Conservation (phyloP, 2,797 vertebrate genomes). For the Serranus cabrilla region DNA sequence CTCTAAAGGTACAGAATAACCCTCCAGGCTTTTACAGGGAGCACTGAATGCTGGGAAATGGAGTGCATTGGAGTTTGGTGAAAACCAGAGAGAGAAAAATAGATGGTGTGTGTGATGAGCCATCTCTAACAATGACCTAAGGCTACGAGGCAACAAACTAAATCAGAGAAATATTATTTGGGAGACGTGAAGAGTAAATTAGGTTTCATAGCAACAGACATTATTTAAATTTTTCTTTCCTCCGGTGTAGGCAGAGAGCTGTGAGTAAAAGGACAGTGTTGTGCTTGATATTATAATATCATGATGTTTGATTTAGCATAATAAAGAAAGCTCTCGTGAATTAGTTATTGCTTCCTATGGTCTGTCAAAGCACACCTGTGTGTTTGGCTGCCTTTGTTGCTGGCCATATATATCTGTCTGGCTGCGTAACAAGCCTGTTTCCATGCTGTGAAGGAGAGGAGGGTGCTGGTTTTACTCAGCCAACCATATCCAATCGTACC, state of each 20-base stretch:
- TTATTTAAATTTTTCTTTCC: background rate
- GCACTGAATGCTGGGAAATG: background rate
- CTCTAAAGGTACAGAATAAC: background rate
- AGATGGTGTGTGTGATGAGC: background rate
- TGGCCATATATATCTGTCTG: conserved; percentile 31
- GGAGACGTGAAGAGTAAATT: background rate
- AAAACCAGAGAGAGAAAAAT: background rate
- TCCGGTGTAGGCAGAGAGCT: background rate
- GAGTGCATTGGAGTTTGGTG: background rate
- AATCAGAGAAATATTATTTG: background rate
- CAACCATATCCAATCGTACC: conserved; percentile 71
- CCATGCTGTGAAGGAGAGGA: conserved; percentile 49
- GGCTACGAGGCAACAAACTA: background rate
- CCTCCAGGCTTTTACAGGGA: too few species aligned
- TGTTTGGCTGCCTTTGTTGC: conserved; percentile 26
- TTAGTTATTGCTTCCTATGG: conserved; percentile 6
- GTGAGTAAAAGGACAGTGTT: background rate
- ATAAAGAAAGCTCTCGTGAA: conserved; percentile 6
- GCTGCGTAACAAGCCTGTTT: conserved; percentile 57
- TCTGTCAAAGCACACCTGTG: conserved; percentile 21
- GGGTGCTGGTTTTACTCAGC: conserved; percentile 58
- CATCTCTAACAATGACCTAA: background rate
- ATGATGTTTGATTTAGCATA: conserved; percentile 3
- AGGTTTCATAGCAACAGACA: conserved; percentile 3
- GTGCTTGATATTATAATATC: background rate